Base-by-base conservation (phyloP, 2,797 vertebrate species). In the Kryptolebias ocellatus region DNA sequence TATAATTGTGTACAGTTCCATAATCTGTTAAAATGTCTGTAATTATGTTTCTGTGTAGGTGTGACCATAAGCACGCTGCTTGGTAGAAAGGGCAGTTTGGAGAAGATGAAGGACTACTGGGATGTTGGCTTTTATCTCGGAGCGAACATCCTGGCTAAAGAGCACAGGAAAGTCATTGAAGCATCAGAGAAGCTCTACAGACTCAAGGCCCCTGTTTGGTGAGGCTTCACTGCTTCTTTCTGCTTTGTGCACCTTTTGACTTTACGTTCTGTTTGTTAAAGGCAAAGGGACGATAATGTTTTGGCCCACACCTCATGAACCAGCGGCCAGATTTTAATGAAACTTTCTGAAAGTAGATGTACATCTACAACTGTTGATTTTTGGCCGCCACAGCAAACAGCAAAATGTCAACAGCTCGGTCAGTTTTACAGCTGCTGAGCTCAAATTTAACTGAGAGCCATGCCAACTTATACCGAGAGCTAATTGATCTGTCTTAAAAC, bases 81-180 rank as follows among this genome's bases (percentile, higher is more conserved):
- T 2, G 96, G 95, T 8, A 90, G 95, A 53, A 97, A 96, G 81
- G 96, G 96, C 56, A 94, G 92, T 57, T 80, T 94, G 80, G 96
- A 94, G 90, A 97, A 96, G 91, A 96, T 98, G 95, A 90, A 89
- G 51, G 92, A 95, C 66, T 98, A 98, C 88, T 98, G 96, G 96
- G 96, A 98, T 4, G 96, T 97, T 0, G 96, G 96, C 2, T 96
- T 98, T 84, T 97, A 94, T 82, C 90, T 98, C 1, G 96, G 96
- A 2, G 93, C 95, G 0, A 95, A 95, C 71, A 95, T 98, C 78
- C 90, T 98, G 0, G 89, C 92, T 31, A 95, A 94, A 0, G 95
- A 96, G 64, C 88, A 92, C 17, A 89, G 69, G 70, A 96, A 96
- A 88, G 95, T 97, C 82, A 94, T 94, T 1, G 92, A 95, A 73